A percentile compares a stretch with the other conserved stretches of the same genome.
These are phyloP conservation scores for Steinernema hermaphroditum DNA, from an alignment of 2,888 invertebrate species.

Conservation along the genomic window DNA sequence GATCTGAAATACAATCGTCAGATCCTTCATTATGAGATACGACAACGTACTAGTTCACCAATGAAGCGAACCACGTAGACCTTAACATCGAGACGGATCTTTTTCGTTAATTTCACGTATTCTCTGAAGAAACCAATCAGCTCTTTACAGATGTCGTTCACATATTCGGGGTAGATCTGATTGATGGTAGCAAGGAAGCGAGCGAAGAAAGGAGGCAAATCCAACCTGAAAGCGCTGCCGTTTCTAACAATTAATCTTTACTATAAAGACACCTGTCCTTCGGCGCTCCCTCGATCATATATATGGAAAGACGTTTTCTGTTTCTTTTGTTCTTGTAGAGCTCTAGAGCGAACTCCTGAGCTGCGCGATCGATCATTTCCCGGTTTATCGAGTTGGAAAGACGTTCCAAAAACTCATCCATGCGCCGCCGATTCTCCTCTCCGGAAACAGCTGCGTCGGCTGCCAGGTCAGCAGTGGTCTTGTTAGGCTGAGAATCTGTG, in stretches of 20 bases:
- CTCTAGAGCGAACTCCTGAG: slow-evolving; percentile 53
- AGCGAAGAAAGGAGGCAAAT: slow-evolving; percentile 61
- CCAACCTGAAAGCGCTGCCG: slow-evolving; percentile 37
- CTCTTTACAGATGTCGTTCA: slow-evolving; percentile 37
- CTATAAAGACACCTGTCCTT: not conserved
- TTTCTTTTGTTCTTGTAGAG: slow-evolving; percentile 45
- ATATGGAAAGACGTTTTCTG: not conserved
- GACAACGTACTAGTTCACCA: slow-evolving; percentile 51
- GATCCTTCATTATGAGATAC: not conserved
- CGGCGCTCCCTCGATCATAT: slow-evolving; percentile 17
- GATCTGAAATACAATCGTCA: slow-evolving; percentile 43
- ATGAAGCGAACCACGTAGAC: slow-evolving; percentile 53
- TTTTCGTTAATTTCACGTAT: not conserved
- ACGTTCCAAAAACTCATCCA: slow-evolving; percentile 47
- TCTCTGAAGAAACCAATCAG: slow-evolving; percentile 41
- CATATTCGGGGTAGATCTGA: slow-evolving; percentile 56
- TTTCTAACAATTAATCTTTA: not conserved
- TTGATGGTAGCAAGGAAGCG: slow-evolving; percentile 58
- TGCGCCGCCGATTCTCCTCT: slow-evolving; percentile 26
- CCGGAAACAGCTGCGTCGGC: not conserved
- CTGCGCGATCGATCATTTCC: slow-evolving; percentile 58
- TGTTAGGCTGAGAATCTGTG: slow-evolving; percentile 13
- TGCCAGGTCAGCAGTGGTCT: not conserved
- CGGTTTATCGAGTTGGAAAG: slow-evolving; percentile 57
- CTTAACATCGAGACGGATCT: slow-evolving; percentile 39